Percentiles rank a stretch among this genome's conserved stretches.
These are phyloP conservation scores for Lamproptera curius DNA, from an alignment of 2,888 invertebrate genomes.

Conservation along the genomic window DNA sequence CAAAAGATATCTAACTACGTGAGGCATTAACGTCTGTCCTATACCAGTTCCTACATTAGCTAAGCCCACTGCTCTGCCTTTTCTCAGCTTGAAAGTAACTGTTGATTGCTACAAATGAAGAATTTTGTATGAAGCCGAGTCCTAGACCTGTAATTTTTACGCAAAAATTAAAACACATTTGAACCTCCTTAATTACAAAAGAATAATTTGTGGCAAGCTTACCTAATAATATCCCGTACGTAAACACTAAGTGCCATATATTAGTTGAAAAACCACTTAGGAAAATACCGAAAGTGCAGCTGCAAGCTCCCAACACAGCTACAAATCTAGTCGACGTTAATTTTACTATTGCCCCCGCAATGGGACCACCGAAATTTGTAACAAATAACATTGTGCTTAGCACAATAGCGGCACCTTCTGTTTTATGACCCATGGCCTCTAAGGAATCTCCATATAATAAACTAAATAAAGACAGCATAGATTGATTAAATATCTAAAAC, in stretches of 20 bases:
- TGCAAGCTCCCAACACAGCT: conserved; percentile 57
- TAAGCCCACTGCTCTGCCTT: conserved; percentile 85
- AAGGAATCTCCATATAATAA: conserved; percentile 82
- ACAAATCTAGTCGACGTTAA: conserved; percentile 63
- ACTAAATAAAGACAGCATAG: conserved; percentile 83
- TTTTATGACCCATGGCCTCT: conserved; percentile 79
- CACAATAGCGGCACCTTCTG: conserved; percentile 82
- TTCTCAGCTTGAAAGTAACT: conserved; percentile 82
- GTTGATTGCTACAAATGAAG: conserved; percentile 84
- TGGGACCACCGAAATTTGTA: conserved; percentile 81
- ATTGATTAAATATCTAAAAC: conserved; percentile 82
- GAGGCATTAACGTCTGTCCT: conserved; percentile 86
- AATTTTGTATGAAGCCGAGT: conserved; percentile 83
- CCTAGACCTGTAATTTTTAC: conserved; percentile 74
- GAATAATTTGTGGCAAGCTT: conserved; percentile 34
- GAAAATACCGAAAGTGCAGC: conserved; percentile 63
- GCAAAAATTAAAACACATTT: conserved; percentile 3
- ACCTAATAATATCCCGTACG: conserved; percentile 70
- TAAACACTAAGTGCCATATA: conserved; percentile 60
- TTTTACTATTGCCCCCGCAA: conserved; percentile 83
- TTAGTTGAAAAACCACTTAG: conserved; percentile 65
- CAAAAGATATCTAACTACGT: conserved; percentile 81
- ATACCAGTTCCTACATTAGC: conserved; percentile 87
- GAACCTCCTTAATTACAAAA: conserved; percentile 18
- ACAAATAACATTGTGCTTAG: conserved; percentile 82